Conservation (phyloP, 2,888 invertebrate genomes). For the Rotaria macrura region DNA sequence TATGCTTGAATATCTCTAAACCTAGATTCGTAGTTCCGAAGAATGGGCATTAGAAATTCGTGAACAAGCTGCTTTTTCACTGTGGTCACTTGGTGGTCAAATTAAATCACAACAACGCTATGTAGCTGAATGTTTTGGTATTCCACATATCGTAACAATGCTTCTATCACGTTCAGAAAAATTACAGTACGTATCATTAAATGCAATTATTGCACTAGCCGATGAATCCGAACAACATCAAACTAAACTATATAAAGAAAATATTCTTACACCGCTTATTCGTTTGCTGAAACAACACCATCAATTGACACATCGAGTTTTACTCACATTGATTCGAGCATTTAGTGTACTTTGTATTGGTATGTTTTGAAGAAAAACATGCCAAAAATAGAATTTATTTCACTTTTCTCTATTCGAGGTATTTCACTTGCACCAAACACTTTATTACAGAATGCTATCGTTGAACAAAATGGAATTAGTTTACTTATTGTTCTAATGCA, state of each 20-base stretch:
- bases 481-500: conserved; percentile 23
- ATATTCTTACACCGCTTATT: conserved; percentile 46
- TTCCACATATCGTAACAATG: conserved; percentile 48
- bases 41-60: conserved; percentile 42
- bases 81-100: conserved; percentile 48
- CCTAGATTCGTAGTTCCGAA: conserved; percentile 32
- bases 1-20: background rate
- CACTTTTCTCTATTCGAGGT: background rate
- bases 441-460: conserved; percentile 29
- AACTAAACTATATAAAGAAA: conserved; percentile 44
- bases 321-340: conserved; percentile 46
- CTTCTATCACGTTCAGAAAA: conserved; percentile 47
- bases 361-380: conserved; percentile 35
- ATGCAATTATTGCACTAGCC: conserved; percentile 46
- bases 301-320: conserved; percentile 42
- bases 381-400: background rate
- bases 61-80: conserved; percentile 48
- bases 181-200: conserved; percentile 49
- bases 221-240: conserved; percentile 47
- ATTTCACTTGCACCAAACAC: conserved; percentile 34
- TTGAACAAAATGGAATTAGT: conserved; percentile 27
- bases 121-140: conserved; percentile 46
- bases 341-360: conserved; percentile 49
- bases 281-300: conserved; percentile 42
- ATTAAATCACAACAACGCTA: conserved; percentile 46